Base-by-base conservation (phyloP, 2,113 vertebrate genomes). In the Mixornis gularis region DNA sequence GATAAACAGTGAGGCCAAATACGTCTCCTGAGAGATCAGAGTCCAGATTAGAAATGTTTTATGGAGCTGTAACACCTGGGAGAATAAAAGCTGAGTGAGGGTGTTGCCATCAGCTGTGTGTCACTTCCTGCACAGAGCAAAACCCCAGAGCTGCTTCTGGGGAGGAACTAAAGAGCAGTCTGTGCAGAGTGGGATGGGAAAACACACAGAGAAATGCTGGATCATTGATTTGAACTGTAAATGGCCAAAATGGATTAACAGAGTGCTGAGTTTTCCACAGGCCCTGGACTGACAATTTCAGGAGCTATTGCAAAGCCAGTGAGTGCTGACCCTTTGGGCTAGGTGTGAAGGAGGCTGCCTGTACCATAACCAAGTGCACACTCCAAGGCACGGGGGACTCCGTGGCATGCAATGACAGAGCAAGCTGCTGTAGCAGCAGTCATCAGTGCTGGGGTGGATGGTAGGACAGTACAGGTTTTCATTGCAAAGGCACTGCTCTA, bases 271-370 rank as follows among this genome's bases (percentile, higher is more conserved):
- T 73, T 85, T 79, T 46, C 70, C 46, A 51, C 49, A 62, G 53
- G 17, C 22, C 41, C 38, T 51, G 70, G 22, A 38, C 16, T 36
- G 38, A n/a, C 49, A 27, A 8, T 14, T 29, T 22, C 30, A 56
- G 51, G 46, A 83, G 53, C n/a, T 15, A 6, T 5, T 12, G 34
- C 44, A 79, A 40, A 68, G 73, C 18, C 7, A 38, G 2, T 44
- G 52, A 70, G 17, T 0, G 1, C 43, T 43, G 26, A 44, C 5
- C 5, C 32, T 80, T 64, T 0, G 1, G 82, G 21, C 46, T 60
- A 49, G 43, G 9, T 49, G 25, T 43, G 55, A 24, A 64, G 40
- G 49, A 74, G 13, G 5, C 19, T 52, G n/a, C 27, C 48, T 38
- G 26, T 6, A 8, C 34, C 26, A 9, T 8, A n/a, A 56, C 8